A percentile compares a stretch with the other conserved stretches of the same genome.
phyloP scores from a whole-genome alignment of 1,140 invertebrate genomes.

The Sipha flava region DNA sequence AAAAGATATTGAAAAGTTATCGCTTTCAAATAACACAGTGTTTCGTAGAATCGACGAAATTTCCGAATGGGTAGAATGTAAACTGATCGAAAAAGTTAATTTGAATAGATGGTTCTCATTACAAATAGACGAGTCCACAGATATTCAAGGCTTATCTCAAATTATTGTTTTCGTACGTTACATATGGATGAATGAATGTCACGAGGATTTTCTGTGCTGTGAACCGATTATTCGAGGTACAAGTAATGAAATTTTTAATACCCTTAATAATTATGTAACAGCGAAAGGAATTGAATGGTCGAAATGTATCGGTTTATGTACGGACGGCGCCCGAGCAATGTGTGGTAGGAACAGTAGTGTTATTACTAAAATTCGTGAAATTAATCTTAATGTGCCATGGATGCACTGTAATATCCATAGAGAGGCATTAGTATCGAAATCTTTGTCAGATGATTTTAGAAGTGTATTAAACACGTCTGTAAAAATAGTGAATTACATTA shows the following conservation, averaged over 20 bases:
- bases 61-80: not conserved
- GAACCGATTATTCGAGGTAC: not conserved
- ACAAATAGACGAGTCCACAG: not conserved
- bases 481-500: constrained; percentile 34
- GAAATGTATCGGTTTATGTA: not conserved
- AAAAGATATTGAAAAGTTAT: not conserved
- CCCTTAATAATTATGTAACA: not conserved
- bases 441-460: constrained; percentile 9
- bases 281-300: not conserved
- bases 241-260: too few species aligned
- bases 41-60: not conserved
- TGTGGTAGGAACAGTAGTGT: not conserved
- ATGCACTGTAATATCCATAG: constrained; percentile 34
- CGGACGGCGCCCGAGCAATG: constrained; percentile 23
- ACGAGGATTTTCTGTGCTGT: not conserved
- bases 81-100: not conserved
- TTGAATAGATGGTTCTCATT: not conserved
- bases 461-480: not conserved
- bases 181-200: not conserved
- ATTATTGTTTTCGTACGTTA: constrained; percentile 30
- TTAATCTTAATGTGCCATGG: constrained; percentile 14
- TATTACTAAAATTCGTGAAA: not conserved
- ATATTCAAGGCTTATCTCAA: not conserved
- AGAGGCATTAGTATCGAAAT: constrained; percentile 27
- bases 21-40: not conserved